phyloP scores from a whole-genome alignment of 2,113 vertebrate genomes.

The Dasyprocta punctata region DNA sequence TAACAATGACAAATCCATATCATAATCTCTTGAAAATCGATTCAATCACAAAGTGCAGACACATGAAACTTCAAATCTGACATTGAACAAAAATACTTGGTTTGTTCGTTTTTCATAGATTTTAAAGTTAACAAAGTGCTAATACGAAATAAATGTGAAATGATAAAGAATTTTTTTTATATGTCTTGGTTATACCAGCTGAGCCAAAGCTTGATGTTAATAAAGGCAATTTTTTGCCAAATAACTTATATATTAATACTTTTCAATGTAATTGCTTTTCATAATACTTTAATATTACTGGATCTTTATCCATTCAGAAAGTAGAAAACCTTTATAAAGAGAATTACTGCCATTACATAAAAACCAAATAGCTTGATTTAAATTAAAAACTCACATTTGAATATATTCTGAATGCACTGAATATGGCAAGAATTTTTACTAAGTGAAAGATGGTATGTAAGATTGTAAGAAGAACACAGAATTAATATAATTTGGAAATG shows the following conservation, averaged over 20 bases:
- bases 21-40: not conserved
- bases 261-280: not conserved
- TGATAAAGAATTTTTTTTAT: not conserved
- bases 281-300: not conserved
- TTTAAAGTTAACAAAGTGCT: not conserved
- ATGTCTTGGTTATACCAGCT: not conserved
- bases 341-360: not conserved
- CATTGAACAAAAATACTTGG: not conserved
- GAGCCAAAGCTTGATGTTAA: not conserved
- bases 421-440: not conserved
- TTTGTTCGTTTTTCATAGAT: not conserved
- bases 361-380: not conserved
- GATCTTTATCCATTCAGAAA: not conserved
- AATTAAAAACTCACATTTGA: not conserved
- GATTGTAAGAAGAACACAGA: not conserved
- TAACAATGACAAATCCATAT: not conserved
- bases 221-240: not conserved
- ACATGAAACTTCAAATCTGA: not conserved
- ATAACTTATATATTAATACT: not conserved
- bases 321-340: not conserved
- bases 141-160: not conserved
- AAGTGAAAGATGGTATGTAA: not conserved
- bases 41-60: not conserved
- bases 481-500: not conserved
- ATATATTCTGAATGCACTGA: slow-evolving; percentile 4